Conservation (phyloP, 2,888 invertebrate genomes). For the Tipula vernalis region DNA sequence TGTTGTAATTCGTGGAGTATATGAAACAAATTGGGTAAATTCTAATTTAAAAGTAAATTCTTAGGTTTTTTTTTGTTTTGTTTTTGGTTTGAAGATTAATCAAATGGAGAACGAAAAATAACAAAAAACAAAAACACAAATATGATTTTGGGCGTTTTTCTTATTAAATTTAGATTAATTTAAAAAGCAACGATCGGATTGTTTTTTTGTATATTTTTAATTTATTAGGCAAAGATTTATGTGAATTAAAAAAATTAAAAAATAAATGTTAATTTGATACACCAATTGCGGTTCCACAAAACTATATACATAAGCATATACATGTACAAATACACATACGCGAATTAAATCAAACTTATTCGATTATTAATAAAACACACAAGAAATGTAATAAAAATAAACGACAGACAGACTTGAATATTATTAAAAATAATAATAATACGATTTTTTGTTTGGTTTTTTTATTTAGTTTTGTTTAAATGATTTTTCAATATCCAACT, state of each 20-base stretch:
- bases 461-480: neutral
- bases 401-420: neutral
- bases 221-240: neutral
- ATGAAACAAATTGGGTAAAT: neutral
- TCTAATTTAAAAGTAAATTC: neutral
- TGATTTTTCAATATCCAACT: constrained; percentile 6
- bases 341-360: neutral
- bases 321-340: neutral
- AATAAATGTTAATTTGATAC: neutral
- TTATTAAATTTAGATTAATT: neutral
- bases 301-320: neutral
- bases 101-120: neutral
- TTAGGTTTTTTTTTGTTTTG: neutral
- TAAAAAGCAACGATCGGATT: neutral
- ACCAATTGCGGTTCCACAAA: neutral
- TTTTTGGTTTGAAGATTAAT: neutral
- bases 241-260: neutral
- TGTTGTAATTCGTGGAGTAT: neutral
- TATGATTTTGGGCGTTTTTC: neutral
- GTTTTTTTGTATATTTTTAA: neutral
- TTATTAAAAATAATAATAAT: constrained; percentile 6
- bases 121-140: neutral
- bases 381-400: constrained; percentile 4
- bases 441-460: neutral
- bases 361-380: neutral